Evolutionary conservation across 2,888 invertebrate genomes (phyloP), one percentile per base, ranked within the genome.

Genomic region (Lithophane semibrunnea): DNA sequence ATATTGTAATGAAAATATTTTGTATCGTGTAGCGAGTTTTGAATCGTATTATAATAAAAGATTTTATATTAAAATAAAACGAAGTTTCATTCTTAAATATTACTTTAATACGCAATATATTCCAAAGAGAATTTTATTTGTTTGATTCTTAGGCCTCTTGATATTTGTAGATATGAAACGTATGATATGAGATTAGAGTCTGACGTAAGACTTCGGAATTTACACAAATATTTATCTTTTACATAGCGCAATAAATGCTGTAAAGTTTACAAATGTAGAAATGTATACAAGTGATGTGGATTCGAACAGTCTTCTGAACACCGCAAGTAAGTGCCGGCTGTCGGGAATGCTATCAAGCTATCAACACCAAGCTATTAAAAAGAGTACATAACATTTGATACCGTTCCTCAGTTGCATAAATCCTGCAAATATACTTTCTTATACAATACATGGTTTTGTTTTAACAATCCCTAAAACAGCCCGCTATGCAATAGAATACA

Each of bases 1-100:
- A 84, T 90, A 86, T 76, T 86, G 74, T 86, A 87, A 87, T 88
- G 72, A 81, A 86, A 88, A 79, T 88, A 90, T 88, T 86, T 88
- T 87, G 54, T 87, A 88, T 75, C 64, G 77, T 89, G 80, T 88
- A 89, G 80, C 82, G 85, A 79, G 80, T 82, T 82, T 85, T 73
- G 54, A 83, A 84, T 70, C 71, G 61, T 84, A 85, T 83, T 82
- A 65, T 80, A 89, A 86, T 88, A 80, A 84, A 88, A 85, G 72
- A 79, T 83, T 88, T 88, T 85, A 75, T 88, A 84, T 64, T 66
- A 54, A 87, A 88, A 87, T 88, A 79, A 88, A 86, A 88, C 86
- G 63, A 71, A 29, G 80, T 84, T 86, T 86, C 49, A 85, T 85
- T 85, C 67, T 79, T 77, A 65, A 78, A 75, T 76, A 75, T 76